Conservation (phyloP, 2,888 invertebrate species). For the Thera britannica region DNA sequence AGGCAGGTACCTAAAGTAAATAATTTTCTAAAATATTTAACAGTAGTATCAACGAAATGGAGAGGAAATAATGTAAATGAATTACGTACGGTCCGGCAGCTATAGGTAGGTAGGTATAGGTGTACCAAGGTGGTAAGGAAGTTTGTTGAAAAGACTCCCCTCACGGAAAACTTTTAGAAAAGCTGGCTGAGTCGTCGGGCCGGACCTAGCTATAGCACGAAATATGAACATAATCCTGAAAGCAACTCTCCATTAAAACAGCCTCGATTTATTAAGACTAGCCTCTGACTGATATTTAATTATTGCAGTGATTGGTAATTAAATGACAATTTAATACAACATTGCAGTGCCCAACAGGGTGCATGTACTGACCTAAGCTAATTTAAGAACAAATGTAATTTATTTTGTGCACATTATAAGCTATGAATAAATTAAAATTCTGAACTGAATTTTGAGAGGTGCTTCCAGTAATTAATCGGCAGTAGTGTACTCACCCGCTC, state of each 20-base stretch:
- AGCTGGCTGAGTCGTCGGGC: conserved; percentile 21
- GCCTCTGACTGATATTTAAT: too few relatives aligned
- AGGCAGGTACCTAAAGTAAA: neutral
- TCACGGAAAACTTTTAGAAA: conserved; percentile 45
- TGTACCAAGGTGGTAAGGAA: conserved; percentile 60
- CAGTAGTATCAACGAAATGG: conserved; percentile 55
- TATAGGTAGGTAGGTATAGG: conserved; percentile 46
- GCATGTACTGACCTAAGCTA: too few relatives aligned
- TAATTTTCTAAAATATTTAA: conserved; percentile 48
- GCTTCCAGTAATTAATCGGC: neutral
- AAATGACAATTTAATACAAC: too few relatives aligned
- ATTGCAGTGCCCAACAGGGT: too few relatives aligned
- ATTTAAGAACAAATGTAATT: too few relatives aligned
- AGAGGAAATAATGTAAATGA: conserved; percentile 58
- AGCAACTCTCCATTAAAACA: too few relatives aligned
- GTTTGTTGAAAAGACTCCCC: conserved; percentile 52
- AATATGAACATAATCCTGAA: too few relatives aligned
- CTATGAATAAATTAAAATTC: neutral
- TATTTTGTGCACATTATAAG: too few relatives aligned
- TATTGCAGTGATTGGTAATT: too few relatives aligned
- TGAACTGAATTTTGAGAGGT: neutral
- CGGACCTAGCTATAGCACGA: neutral
- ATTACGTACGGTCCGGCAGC: conserved; percentile 58
- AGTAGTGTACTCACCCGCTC: conserved; percentile 91
- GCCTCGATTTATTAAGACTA: too few relatives aligned